Base-by-base conservation (phyloP, 2,797 vertebrate genomes). In the Glossophaga mutica region DNA sequence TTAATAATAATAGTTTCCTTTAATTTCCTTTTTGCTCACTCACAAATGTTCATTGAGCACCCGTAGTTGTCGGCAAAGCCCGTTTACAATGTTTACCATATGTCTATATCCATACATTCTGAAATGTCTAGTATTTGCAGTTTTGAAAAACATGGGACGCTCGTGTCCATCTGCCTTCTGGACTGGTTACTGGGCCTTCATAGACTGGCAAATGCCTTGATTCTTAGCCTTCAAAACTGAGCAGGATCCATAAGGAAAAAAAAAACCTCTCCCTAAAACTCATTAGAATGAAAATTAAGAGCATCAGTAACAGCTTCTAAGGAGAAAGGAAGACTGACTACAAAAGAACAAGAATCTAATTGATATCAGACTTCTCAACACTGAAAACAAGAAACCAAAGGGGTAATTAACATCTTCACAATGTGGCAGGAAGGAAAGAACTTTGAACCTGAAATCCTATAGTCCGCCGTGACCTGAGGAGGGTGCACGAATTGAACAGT, bases 311-410 rank as follows among this genome's bases (percentile, higher is more conserved):
- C 22, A 93, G 14, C 21, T 78, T 48, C 57, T 57, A 78, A n/a
- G n/a, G 29, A 96, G 32, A 87, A 82, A 88, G 76, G 67, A 88
- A 91, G 57, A 65, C 50, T 50, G 71, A 91, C 46, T 81, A 34
- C 76, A 88, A 86, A 82, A 77, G 39, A 91, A 78, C 12, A 93
- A 77, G 87, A 52, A 86, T 89, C 52, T 87, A 83, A 55, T 79
- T 88, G 39, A 6, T 89, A 73, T 86, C 91, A 87, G 62, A 79
- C 34, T 62, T 94, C 55, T 67, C 12, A 65, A 21, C 18, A 34
- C 44, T 62, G 74, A 67, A 83, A 82, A 91, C 55, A 77, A 95
- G 50, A 86, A 77, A 19, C 59, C 62, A 62, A 39, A 34, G 9
- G 22, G 32, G 34, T 87, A 84, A 62, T 73, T 83, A 79, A 94